Evolutionary conservation across 2,797 vertebrate genomes (phyloP), one percentile per base, ranked within the genome.

Genomic region (Scolopax bukidnonensis): DNA sequence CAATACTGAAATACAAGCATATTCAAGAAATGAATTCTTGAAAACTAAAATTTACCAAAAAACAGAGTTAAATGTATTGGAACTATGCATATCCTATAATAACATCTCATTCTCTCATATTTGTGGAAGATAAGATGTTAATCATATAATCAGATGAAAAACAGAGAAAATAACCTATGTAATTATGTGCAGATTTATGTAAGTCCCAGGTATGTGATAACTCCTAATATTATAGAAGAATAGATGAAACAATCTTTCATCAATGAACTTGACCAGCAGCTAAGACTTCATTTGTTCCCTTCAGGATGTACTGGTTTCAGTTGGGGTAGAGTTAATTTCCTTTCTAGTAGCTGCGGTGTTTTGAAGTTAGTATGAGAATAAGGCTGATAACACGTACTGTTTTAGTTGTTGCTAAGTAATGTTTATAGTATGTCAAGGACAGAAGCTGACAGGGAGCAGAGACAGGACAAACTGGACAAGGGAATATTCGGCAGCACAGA

Each of bases 211-310:
- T 33, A 83, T 6, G 12, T 40, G 56, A 74, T 50, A 18, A 30
- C 61, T 59, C 38, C 7, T 24, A 63, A 17, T 27, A 56, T 38
- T 56, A 61, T 0, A 87, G 67, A 85, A 84, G 54, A 94, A 95
- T 16, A 53, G 43, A 82, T 30, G 45, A 84, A 87, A 89, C 41
- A 32, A 19, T 77, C 67, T 87, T 89, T 79, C 56, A 74, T 48
- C n/a, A 59, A 7, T 17, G 11, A 21, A 50, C 40, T 38, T 77
- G 80, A 73, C 30, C 67, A 87, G n/a, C 28, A 80, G 56, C 36
- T 80, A 84, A 87, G 41, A 92, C 93, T 79, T 74, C 76, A 73
- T 56, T 89, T 81, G 8, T 14, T 93, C 65, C 69, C 81, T 88
- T 89, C 75, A 83, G 28, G 38, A 63, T 63, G 27, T 20, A 17